Conservation (phyloP, 2,113 vertebrate species). For the Trachemys scripta region DNA sequence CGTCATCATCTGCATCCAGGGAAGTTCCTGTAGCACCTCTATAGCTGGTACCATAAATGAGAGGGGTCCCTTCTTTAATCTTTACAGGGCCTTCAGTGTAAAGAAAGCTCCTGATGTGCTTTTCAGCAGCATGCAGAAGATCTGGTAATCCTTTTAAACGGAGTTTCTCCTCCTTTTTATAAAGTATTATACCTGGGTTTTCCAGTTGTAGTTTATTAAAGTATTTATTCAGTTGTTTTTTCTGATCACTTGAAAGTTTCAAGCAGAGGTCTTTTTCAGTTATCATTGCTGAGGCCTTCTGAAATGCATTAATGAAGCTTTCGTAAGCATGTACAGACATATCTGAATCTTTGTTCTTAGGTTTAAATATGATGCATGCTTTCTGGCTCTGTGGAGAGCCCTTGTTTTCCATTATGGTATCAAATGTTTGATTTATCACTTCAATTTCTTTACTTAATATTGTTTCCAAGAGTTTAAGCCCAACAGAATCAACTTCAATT, state of each 20-base stretch:
- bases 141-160: conserved; percentile 53
- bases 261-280: conserved; percentile 25
- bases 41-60: neutral
- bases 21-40: neutral
- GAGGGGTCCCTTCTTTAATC: neutral
- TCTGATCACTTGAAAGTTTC: conserved; percentile 22
- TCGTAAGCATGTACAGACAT: conserved; percentile 70
- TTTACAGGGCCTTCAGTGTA: accelerated
- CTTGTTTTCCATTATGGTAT: neutral
- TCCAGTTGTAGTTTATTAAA: neutral
- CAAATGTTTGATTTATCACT: conserved; percentile 68
- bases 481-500: conserved; percentile 52
- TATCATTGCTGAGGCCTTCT: conserved; percentile 34
- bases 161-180: neutral
- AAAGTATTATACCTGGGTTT: conserved; percentile 1
- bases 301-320: conserved; percentile 70
- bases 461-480: conserved; percentile 65
- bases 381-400: neutral
- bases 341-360: conserved; percentile 38
- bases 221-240: neutral
- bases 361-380: conserved; percentile 58
- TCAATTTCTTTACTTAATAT: conserved; percentile 46
- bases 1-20: neutral
- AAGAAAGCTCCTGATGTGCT: neutral
- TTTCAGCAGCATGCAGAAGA: neutral